Base-by-base conservation (phyloP, 2,797 vertebrate species). In the Myripristis jacobus region DNA sequence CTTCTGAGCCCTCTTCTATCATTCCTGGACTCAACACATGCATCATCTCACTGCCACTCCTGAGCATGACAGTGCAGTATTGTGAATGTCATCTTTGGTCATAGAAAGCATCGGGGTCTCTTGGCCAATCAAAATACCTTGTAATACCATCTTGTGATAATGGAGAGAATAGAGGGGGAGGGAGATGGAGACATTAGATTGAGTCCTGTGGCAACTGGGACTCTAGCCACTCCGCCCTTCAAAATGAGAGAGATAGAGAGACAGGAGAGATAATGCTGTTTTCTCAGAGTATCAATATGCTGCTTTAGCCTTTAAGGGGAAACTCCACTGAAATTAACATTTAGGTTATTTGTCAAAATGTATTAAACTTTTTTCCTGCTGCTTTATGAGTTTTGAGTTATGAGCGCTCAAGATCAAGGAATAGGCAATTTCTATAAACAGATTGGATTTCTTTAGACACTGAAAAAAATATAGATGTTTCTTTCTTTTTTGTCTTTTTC, bases 11-110 rank as follows among this genome's bases (percentile, higher is more conserved):
- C 56, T 24, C 21, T 19, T 55, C 38, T 24, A 1, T 59, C 36
- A 59, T 43, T 38, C 16, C 18, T 59, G 22, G 15, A 8, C 56
- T 22, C 38, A 34, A 51, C 13, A 15, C n/a, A 27, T 19, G 31
- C n/a, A 38, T 43, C n/a, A 15, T 10, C 11, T 8, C 21, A 6
- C 2, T 44, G n/a, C 34, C 47, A 36, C 60, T 18, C 22, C 50
- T 16, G 27, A 10, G 11, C 5, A n/a, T 6, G 34, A 41, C 16
- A 18, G 50, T n/a, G 57, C n/a, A 56, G 15, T 21, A 18, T 47
- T 48, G 21, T 47, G 59, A 50, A 46, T n/a, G 22, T 53, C 27
- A 52, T 43, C 62, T 44, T 51, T 16, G 9, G 22, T 25, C 21
- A 9, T 13, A 52, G 22, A 66, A 38, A 66, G 38, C 25, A 25